A percentile compares a stretch with the other conserved stretches of the same genome.
Evolutionary conservation across 2,797 vertebrate genomes (phyloP).

Genomic region (Malacoctenus gilli): DNA sequence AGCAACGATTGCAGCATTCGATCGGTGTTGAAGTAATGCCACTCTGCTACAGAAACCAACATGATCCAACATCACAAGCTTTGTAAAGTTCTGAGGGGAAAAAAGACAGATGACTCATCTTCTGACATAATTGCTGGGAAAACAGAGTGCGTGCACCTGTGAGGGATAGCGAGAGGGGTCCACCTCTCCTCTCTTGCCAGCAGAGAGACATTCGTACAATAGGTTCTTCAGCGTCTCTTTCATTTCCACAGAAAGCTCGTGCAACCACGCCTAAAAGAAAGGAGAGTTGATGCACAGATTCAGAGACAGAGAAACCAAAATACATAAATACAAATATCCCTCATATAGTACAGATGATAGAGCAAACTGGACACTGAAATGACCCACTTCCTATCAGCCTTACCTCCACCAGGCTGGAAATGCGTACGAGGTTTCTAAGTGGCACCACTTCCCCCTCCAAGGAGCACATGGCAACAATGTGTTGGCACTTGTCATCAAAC

Average conservation of each 20-base stretch:
- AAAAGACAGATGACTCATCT: background rate
- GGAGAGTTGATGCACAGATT: slow-evolving; percentile 5
- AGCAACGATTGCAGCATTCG: too few relatives aligned
- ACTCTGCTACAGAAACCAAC: too few relatives aligned
- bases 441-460: slow-evolving; percentile 92
- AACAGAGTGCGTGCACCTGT: slow-evolving; percentile 82
- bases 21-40: too few relatives aligned
- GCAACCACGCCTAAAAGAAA: slow-evolving; percentile 87
- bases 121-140: background rate
- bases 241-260: slow-evolving; percentile 91
- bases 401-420: slow-evolving; percentile 94
- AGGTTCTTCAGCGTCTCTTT: slow-evolving; percentile 91
- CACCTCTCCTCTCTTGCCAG: slow-evolving; percentile 84
- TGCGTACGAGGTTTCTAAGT: slow-evolving; percentile 87
- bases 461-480: slow-evolving; percentile 94
- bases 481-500: slow-evolving; percentile 90
- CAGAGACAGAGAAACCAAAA: slow-evolving; percentile 9
- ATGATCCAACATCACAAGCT: too few relatives aligned
- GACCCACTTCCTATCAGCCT: slow-evolving; percentile 24
- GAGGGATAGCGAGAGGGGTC: slow-evolving; percentile 92
- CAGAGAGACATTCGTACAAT: slow-evolving; percentile 86
- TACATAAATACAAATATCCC: background rate
- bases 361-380: background rate
- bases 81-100: background rate
- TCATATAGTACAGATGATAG: background rate